A percentile compares a stretch with the other conserved stretches of the same genome.
phyloP scores from a whole-genome alignment of 2,113 vertebrate genomes.

The Channa maculata region DNA sequence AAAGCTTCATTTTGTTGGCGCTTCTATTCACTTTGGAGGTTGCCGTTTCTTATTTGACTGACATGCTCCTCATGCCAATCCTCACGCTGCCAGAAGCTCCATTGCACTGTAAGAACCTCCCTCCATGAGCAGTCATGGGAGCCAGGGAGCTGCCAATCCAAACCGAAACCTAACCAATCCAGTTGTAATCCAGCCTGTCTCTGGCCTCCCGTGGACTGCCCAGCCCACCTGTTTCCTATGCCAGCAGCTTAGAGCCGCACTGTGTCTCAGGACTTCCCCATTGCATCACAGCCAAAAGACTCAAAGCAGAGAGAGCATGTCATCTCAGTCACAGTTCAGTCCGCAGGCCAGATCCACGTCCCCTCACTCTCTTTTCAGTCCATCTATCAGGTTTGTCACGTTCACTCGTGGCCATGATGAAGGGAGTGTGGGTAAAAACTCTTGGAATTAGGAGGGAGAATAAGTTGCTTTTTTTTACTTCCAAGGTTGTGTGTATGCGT shows the following conservation, averaged over 20 bases:
- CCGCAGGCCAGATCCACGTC: conserved; percentile 67
- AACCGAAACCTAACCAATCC: conserved; percentile 70
- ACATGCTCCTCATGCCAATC: conserved; percentile 65
- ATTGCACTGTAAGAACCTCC: conserved; percentile 84
- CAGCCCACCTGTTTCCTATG: conserved; percentile 83
- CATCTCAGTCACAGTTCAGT: conserved; percentile 73
- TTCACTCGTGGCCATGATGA: conserved; percentile 42
- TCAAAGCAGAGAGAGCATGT: conserved; percentile 73
- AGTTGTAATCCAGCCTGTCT: conserved; percentile 86
- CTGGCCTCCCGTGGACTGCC: conserved; percentile 84
- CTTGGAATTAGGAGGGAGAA: conserved; percentile 52
- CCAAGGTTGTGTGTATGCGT: conserved; percentile 46
- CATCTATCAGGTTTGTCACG: conserved; percentile 44
- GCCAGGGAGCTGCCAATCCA: conserved; percentile 77
- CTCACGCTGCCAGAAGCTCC: conserved; percentile 81
- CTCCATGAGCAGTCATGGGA: conserved; percentile 78
- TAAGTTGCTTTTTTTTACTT: conserved; percentile 26
- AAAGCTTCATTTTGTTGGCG: conserved; percentile 61
- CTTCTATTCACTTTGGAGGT: conserved; percentile 57
- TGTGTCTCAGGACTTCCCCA: conserved; percentile 87
- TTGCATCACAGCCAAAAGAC: conserved; percentile 79
- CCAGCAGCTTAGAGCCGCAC: conserved; percentile 84
- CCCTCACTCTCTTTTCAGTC: conserved; percentile 48
- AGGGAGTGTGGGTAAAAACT: conserved; percentile 40
- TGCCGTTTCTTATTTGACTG: conserved; percentile 60